phyloP scores from a whole-genome alignment of 2,113 vertebrate species.

The Puffinus mauretanicus region DNA sequence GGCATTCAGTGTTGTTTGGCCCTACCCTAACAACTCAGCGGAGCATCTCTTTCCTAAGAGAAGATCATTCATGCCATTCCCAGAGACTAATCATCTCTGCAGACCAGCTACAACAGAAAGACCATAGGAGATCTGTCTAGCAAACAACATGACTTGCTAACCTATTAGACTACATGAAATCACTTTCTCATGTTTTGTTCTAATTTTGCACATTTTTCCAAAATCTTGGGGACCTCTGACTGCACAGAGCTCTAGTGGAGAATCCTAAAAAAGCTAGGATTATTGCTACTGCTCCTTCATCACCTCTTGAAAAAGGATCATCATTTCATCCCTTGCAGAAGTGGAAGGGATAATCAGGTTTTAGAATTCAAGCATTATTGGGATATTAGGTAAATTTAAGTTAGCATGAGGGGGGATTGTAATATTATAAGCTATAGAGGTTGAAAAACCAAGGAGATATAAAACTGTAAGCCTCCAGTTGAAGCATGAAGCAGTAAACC shows the following conservation, averaged over 20 bases:
- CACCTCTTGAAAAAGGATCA: conserved; percentile 45
- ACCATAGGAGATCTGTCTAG: accelerated
- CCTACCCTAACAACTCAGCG: background rate
- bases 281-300: conserved; percentile 13
- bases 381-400: conserved; percentile 56
- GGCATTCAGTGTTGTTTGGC: background rate
- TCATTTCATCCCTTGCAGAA: conserved; percentile 32
- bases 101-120: background rate
- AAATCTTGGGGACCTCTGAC: background rate
- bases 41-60: background rate
- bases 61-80: background rate
- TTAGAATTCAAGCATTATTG: conserved; percentile 49
- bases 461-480: background rate
- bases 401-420: conserved; percentile 27
- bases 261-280: background rate
- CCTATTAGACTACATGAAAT: background rate
- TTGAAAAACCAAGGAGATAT: background rate
- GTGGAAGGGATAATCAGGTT: conserved; percentile 51
- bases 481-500: background rate
- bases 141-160: background rate
- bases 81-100: background rate
- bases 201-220: background rate
- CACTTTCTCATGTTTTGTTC: background rate
- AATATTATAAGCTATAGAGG: background rate
- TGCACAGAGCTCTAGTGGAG: background rate